A percentile compares a stretch with the other conserved stretches of the same genome.
phyloP scores from a whole-genome alignment of 2,888 invertebrate genomes.

The Xestia xanthographa region DNA sequence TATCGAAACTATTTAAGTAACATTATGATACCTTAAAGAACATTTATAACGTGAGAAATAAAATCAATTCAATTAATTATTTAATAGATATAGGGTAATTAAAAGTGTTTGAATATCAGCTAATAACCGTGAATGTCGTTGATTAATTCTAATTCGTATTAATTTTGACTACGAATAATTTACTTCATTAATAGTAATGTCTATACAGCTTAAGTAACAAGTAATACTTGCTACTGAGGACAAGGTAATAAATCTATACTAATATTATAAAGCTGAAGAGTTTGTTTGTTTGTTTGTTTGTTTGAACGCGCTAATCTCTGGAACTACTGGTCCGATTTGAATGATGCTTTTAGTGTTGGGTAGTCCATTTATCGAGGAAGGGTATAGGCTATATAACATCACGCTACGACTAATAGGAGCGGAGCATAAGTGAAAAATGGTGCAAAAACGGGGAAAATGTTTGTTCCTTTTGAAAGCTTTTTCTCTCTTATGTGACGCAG shows the following conservation, averaged over 20 bases:
- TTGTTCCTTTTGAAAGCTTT: no score
- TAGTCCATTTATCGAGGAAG: no score
- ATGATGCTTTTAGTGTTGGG: no score
- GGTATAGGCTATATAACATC: no score
- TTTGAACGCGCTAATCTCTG: no score
- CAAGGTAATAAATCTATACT: conserved; percentile 50
- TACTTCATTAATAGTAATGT: conserved; percentile 35
- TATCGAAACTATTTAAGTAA: background rate
- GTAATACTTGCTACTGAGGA: conserved; percentile 28
- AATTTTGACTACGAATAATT: conserved; percentile 29
- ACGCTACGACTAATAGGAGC: no score
- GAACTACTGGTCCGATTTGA: no score
- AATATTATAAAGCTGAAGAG: no score
- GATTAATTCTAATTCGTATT: conserved; percentile 17
- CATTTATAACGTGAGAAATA: background rate
- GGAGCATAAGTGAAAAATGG: no score
- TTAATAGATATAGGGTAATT: conserved; percentile 4
- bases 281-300: no score
- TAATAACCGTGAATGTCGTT: conserved; percentile 8
- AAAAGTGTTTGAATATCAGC: conserved; percentile 12
- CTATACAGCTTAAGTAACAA: conserved; percentile 23
- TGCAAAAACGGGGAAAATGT: no score
- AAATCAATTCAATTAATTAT: conserved; percentile 21
- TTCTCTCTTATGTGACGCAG: no score
- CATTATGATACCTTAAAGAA: background rate